These are phyloP conservation scores for Monopterus albus DNA, from an alignment of 2,113 vertebrate species.

Conservation along the genomic window DNA sequence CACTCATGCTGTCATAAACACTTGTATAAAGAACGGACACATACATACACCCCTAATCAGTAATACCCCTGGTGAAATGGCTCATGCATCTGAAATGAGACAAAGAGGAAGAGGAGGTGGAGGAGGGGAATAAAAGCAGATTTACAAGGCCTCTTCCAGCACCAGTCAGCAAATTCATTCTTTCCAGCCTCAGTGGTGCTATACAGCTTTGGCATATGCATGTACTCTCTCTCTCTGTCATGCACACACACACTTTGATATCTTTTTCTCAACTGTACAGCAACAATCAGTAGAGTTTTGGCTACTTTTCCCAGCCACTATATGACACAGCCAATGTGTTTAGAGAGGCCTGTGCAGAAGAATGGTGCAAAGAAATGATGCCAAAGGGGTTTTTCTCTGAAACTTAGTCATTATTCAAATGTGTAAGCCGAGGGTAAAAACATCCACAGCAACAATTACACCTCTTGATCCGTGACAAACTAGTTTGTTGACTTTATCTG, in stretches of 20 bases:
- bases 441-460: conserved; percentile 18
- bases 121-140: conserved; percentile 63
- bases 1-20: conserved; percentile 23
- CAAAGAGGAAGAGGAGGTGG: conserved; percentile 50
- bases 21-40: conserved; percentile 5
- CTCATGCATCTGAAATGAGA: conserved; percentile 51
- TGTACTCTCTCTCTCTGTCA: neutral
- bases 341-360: conserved; percentile 20
- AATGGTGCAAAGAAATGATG: conserved; percentile 23
- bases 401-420: conserved; percentile 62
- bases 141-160: conserved; percentile 60
- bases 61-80: conserved; percentile 53
- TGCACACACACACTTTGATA: conserved; percentile 21
- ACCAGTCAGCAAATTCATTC: conserved; percentile 69
- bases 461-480: conserved; percentile 57
- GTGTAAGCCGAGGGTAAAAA: conserved; percentile 20
- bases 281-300: conserved; percentile 14
- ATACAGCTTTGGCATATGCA: conserved; percentile 38
- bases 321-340: conserved; percentile 1
- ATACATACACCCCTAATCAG: conserved; percentile 45
- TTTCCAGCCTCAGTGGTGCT: conserved; percentile 33
- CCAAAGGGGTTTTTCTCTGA: conserved; percentile 8
- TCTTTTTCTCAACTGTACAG: conserved; percentile 32
- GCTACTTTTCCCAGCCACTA: conserved; percentile 13
- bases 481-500: conserved; percentile 41